These are phyloP conservation scores for Spheniscus mendiculus DNA, from an alignment of 2,113 vertebrate genomes.

Conservation along the genomic window DNA sequence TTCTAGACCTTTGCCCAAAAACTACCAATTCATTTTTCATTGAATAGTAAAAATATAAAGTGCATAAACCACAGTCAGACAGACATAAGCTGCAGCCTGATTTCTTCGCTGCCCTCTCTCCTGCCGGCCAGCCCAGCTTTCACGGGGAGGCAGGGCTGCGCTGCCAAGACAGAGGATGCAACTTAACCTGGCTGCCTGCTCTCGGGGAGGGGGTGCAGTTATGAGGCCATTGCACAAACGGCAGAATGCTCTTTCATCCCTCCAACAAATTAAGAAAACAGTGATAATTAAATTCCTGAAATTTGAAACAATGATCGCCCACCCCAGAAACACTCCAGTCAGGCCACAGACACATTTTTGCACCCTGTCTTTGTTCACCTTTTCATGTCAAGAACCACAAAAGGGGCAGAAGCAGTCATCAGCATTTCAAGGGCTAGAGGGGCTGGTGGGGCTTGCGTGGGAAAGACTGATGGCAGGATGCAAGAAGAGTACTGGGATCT, in stretches of 20 bases:
- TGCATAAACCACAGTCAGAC: background rate
- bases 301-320: background rate
- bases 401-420: background rate
- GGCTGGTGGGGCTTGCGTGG: background rate
- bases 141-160: background rate
- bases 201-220: fast-evolving
- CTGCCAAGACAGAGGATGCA: background rate
- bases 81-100: fast-evolving
- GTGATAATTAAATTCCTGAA: background rate
- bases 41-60: background rate
- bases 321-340: background rate
- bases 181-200: background rate
- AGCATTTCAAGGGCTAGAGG: background rate
- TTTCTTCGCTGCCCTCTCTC: background rate
- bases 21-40: background rate
- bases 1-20: background rate
- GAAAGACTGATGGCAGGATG: background rate
- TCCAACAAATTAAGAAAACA: background rate
- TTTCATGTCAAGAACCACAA: background rate
- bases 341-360: background rate
- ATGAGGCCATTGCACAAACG: background rate
- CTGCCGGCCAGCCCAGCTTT: background rate
- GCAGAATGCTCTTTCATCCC: background rate
- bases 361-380: background rate
- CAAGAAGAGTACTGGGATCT: background rate